A percentile compares a stretch with the other conserved stretches of the same genome.
Evolutionary conservation across 2,888 invertebrate genomes (phyloP).

Genomic region (Morinoia aosen): DNA sequence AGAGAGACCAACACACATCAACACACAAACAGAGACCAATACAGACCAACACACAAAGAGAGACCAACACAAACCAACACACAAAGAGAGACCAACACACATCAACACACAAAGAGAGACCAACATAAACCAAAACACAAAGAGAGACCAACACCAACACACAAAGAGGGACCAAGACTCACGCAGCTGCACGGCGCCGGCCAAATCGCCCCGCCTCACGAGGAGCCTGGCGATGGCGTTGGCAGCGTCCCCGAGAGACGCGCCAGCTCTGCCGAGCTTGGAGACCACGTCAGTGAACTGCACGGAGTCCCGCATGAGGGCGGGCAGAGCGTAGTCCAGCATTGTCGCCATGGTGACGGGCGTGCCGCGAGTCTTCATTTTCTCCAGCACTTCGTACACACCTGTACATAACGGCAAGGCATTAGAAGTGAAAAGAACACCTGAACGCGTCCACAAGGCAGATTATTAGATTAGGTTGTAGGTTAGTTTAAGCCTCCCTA

Average conservation of each 20-base stretch:
- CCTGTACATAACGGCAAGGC: slow-evolving; percentile 69
- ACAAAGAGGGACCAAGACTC: slow-evolving; percentile 65
- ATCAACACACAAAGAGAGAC: too few species aligned
- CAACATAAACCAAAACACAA: too few species aligned
- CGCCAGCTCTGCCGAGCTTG: slow-evolving; percentile 77
- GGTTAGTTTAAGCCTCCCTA: too few species aligned
- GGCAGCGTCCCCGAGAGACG: slow-evolving; percentile 76
- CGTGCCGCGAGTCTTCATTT: slow-evolving; percentile 79
- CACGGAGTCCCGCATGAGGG: slow-evolving; percentile 69
- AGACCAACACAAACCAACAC: too few species aligned
- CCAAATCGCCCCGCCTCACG: slow-evolving; percentile 75
- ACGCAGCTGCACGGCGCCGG: slow-evolving; percentile 79
- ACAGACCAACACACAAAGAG: too few species aligned
- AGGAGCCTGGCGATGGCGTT: slow-evolving; percentile 78
- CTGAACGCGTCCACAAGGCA: too few species aligned
- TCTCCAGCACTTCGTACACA: slow-evolving; percentile 77
- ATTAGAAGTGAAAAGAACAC: not conserved
- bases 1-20: too few species aligned
- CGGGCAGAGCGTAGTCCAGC: slow-evolving; percentile 83
- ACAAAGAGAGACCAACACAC: too few species aligned
- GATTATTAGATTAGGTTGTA: too few species aligned
- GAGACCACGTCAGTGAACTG: slow-evolving; percentile 77
- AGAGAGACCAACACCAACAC: too few species aligned
- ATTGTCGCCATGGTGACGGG: slow-evolving; percentile 79
- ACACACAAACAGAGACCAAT: too few species aligned